Conservation (phyloP, 2,113 vertebrate genomes). For the Origma solitaria region DNA sequence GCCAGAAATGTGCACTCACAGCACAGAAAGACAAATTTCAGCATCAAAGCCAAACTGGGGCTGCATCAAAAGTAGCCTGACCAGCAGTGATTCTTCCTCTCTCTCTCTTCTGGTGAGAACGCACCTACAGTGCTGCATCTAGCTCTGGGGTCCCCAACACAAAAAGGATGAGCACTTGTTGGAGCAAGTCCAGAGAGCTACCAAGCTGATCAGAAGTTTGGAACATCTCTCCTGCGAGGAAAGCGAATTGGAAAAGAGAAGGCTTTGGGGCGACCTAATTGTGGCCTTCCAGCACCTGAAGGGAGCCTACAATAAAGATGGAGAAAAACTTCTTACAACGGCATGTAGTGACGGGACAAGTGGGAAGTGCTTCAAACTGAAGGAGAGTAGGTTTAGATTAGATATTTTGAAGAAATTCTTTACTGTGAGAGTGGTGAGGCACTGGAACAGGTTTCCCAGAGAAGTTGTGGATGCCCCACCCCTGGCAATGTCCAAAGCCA, state of each 20-base stretch:
- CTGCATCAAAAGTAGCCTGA: background rate
- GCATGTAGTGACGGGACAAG: background rate
- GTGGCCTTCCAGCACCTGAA: background rate
- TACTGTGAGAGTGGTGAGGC: background rate
- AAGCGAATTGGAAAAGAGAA: background rate
- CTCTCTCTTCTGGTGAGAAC: background rate
- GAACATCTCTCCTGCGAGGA: background rate
- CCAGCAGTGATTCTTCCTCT: background rate
- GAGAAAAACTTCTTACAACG: background rate
- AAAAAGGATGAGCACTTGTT: background rate
- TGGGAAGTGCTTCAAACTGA: background rate
- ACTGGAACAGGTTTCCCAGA: background rate
- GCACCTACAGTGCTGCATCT: background rate
- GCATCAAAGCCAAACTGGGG: background rate
- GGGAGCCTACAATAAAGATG: background rate
- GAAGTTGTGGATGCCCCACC: too few relatives aligned
- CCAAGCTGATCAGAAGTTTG: background rate
- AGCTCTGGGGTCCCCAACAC: background rate
- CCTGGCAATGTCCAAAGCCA: background rate
- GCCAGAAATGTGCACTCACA: accelerated
- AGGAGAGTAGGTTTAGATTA: background rate
- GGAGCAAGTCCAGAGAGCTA: background rate
- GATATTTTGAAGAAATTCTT: background rate
- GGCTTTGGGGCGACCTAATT: accelerated
- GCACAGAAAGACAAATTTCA: background rate